Conservation (phyloP, 2,888 invertebrate species). For the Lasius platythorax region DNA sequence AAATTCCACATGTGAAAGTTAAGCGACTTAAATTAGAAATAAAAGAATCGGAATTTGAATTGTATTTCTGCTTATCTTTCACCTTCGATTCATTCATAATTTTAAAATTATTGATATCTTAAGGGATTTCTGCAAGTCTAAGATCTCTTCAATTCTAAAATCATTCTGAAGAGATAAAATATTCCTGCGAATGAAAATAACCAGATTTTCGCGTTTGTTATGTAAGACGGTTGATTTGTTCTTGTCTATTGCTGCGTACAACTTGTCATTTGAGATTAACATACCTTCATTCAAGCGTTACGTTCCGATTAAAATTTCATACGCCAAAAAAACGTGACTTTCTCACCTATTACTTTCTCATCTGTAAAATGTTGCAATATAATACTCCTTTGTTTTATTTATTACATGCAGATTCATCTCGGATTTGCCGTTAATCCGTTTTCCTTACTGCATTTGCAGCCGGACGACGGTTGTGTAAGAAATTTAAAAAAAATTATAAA, state of each 20-base stretch:
- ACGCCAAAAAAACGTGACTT: constrained; percentile 39
- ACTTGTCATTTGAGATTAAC: constrained; percentile 36
- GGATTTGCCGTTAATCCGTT: neutral
- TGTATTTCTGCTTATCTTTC: neutral
- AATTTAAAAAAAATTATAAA: neutral
- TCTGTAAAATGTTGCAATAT: constrained; percentile 37
- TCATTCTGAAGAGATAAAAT: neutral
- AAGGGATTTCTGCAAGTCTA: neutral
- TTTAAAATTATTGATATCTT: neutral
- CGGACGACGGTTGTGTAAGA: neutral
- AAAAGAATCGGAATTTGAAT: neutral
- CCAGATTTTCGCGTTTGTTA: constrained; percentile 38
- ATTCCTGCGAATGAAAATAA: neutral
- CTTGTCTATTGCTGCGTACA: neutral
- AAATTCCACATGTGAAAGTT: neutral
- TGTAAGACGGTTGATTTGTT: constrained; percentile 23
- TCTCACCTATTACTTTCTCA: constrained; percentile 42
- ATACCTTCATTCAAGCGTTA: constrained; percentile 48
- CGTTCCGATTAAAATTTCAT: constrained; percentile 45
- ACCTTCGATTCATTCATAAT: neutral
- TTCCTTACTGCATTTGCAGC: neutral
- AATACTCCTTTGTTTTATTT: constrained; percentile 30
- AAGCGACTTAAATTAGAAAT: neutral
- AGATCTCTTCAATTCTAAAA: neutral
- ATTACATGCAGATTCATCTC: constrained; percentile 11